Base-by-base conservation (phyloP, 2,797 vertebrate genomes). In the Rhinella marina region DNA sequence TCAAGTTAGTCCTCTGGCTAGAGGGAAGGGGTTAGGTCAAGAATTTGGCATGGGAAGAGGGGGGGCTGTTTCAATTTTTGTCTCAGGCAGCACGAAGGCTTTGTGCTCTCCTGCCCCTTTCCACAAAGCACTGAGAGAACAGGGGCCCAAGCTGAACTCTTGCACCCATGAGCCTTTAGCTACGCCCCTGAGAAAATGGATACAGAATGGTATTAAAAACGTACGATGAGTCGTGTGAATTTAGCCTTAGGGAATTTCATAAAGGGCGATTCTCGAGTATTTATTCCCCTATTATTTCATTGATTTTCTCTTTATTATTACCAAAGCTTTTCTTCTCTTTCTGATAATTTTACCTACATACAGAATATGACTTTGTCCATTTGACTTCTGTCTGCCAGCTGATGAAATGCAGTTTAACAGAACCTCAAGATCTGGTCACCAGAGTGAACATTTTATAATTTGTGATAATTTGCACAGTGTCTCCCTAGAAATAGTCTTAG, bases 391-490 rank as follows among this genome's bases (percentile, higher is more conserved):
- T 25, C 59, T 50, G 64, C 19, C 54, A 81, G 48, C 14, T 64
- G 59, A 50, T 64, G 32, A 50, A 50, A 23, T 48, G 32, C 61
- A 64, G 80, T 32, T 73, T 54, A 41, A 57, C 73, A 57, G 27
- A 54, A 52, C 3, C 27, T 83, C 50, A 72, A 84, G 64, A 83
- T 83, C 81, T 25, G 66, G 59, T 68, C 81, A 66, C 64, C 61
- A 83, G 50, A 70, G 56, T 72, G 50, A 83, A 70, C 70, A 83
- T 64, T 54, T 56, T 41, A n/a, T 41, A 73, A 84, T 27, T 84
- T 68, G 23, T 73, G 68, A 84, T 84, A 72, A 84, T 73, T 73
- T 84, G 82, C 82, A 84, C 82, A 68, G 73, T 73, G 82, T 84
- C 21, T 27, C 57, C 66, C 82, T 84, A 84, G 81, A 83, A 83